phyloP scores from a whole-genome alignment of 1,140 invertebrate genomes.

The Atta texana region DNA sequence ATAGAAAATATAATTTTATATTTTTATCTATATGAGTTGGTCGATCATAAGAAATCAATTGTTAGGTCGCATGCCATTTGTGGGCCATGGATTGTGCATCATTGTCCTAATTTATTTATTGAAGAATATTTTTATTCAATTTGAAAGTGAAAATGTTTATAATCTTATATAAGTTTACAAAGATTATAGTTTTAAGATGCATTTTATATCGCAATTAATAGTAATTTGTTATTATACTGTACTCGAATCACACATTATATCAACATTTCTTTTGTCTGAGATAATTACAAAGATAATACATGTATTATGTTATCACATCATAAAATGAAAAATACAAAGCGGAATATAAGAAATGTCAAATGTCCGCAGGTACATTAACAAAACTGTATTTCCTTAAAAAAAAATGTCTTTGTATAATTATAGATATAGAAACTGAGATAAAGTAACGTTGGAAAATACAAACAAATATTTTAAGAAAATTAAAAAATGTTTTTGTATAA shows the following conservation, averaged over 20 bases:
- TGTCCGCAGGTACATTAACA: background rate
- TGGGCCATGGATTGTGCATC: no score
- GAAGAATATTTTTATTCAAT: background rate
- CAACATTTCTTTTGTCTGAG: background rate
- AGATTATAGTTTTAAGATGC: background rate
- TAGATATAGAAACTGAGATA: background rate
- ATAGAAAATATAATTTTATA: no score
- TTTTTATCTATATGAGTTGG: no score
- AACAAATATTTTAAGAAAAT: background rate
- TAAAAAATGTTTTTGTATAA: background rate
- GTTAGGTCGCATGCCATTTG: no score
- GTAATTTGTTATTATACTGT: background rate
- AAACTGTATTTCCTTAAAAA: background rate
- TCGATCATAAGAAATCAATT: no score
- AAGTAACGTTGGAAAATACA: background rate
- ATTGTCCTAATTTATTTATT: background rate
- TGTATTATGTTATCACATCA: background rate
- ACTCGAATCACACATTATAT: background rate
- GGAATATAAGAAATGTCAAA: background rate
- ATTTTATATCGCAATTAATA: background rate
- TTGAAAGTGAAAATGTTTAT: background rate
- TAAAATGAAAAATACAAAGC: background rate
- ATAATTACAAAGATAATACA: slow-evolving; percentile 20
- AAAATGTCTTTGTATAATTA: background rate
- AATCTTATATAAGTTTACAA: background rate